phyloP scores from a whole-genome alignment of 2,888 invertebrate species.

The Noctua janthina region DNA sequence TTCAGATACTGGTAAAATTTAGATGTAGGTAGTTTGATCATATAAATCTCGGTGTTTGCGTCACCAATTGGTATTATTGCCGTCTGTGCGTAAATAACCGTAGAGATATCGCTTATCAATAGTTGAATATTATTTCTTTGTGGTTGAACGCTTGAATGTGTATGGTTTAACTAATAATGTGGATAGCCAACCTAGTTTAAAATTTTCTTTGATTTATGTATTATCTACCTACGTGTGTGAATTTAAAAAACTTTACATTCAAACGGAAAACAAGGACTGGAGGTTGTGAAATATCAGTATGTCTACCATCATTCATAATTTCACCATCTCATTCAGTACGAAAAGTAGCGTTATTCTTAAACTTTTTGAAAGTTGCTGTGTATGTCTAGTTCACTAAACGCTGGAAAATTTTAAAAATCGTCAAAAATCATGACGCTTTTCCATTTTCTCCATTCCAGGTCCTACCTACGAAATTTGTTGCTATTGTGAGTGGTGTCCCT shows the following conservation, averaged over 20 bases:
- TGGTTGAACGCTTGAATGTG: constrained; percentile 34
- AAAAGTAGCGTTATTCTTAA: not conserved
- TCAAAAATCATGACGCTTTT: not conserved
- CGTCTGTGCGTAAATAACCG: constrained; percentile 43
- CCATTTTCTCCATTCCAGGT: not conserved
- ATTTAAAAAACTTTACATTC: not conserved
- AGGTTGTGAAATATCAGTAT: not conserved
- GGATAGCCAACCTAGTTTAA: constrained; percentile 27
- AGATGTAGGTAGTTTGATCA: constrained; percentile 20
- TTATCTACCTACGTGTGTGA: not conserved
- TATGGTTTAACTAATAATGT: constrained; percentile 8
- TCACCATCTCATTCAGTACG: not conserved
- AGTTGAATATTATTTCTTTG: constrained; percentile 51
- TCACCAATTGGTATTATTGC: constrained; percentile 31
- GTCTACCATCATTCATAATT: no score
- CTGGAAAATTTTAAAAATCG: not conserved
- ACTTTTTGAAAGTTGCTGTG: not conserved
- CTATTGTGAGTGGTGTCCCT: not conserved
- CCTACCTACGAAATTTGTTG: not conserved
- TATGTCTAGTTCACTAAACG: not conserved
- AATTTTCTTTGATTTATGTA: not conserved
- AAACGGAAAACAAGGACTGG: not conserved
- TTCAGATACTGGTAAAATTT: not conserved
- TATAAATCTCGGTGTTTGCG: constrained; percentile 53
- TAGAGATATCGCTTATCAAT: constrained; percentile 70